A percentile compares a stretch with the other conserved stretches of the same genome.
phyloP scores from a whole-genome alignment of 2,888 invertebrate genomes.

The Encarsia formosa region DNA sequence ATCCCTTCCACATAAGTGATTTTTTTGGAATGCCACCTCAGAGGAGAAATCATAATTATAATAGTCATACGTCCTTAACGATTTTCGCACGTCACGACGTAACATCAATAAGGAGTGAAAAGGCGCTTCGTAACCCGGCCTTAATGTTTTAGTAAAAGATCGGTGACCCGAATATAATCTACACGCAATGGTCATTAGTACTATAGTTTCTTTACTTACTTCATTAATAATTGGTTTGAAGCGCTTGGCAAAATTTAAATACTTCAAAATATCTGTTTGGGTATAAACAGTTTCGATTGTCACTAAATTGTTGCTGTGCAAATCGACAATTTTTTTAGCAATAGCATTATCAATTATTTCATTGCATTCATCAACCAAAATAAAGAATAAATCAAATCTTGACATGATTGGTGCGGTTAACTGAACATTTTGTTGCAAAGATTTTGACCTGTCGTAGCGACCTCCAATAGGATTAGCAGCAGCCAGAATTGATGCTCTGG shows the following conservation, averaged over 20 bases:
- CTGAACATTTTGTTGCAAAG: conserved; percentile 89
- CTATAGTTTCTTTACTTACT: too few species aligned
- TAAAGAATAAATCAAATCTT: conserved; percentile 96
- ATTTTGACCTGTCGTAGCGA: conserved; percentile 89
- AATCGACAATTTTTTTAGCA: conserved; percentile 89
- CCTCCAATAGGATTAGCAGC: conserved; percentile 99
- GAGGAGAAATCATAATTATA: too few species aligned
- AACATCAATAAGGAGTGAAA: too few species aligned
- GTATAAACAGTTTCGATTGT: conserved; percentile 76
- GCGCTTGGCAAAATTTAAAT: conserved; percentile 93
- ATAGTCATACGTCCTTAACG: too few species aligned
- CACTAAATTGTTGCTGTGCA: conserved; percentile 83
- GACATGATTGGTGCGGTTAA: conserved; percentile 98
- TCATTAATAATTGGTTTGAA: conserved; percentile 85
- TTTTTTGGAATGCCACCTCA: too few species aligned
- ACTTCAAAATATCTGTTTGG: conserved; percentile 85
- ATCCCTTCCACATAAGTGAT: too few species aligned
- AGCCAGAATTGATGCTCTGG: conserved; percentile 94
- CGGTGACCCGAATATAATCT: too few species aligned
- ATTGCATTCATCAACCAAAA: conserved; percentile 94
- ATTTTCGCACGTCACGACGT: too few species aligned
- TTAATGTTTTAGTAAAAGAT: too few species aligned
- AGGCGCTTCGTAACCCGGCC: too few species aligned
- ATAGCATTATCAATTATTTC: conserved; percentile 96
- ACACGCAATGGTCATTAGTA: too few species aligned